phyloP scores from a whole-genome alignment of 2,888 invertebrate species.

The Caenorhabditis uteleia region DNA sequence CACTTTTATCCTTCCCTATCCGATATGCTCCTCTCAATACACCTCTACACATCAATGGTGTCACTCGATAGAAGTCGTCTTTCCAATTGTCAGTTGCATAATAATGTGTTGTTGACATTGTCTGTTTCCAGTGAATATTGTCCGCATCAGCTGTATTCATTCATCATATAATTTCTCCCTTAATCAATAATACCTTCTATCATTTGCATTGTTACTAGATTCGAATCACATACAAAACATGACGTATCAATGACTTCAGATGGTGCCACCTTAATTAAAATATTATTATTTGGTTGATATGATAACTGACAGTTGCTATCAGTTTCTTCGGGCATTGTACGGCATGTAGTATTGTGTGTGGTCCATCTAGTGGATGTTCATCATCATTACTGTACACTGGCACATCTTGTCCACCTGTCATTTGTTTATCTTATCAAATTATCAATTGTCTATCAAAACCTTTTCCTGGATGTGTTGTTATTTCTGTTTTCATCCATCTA shows the following conservation, averaged over 20 bases:
- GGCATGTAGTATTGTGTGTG: conserved; percentile 52
- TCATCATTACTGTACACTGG: conserved; percentile 50
- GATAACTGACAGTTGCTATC: conserved; percentile 51
- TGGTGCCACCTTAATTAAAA: conserved; percentile 12
- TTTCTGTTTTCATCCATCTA: conserved; percentile 17
- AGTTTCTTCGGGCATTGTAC: conserved; percentile 59
- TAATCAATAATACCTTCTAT: conserved; percentile 6
- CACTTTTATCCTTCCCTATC: conserved; percentile 43
- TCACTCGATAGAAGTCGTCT: conserved; percentile 36
- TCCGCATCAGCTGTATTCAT: conserved; percentile 31
- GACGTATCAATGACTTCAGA: conserved; percentile 26
- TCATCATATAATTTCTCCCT: background rate
- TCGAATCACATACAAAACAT: conserved; percentile 31
- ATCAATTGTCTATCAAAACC: too few species aligned
- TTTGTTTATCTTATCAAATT: too few species aligned
- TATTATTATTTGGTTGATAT: background rate
- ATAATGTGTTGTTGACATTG: conserved; percentile 58
- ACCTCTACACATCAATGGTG: conserved; percentile 54
- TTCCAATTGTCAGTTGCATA: conserved; percentile 60
- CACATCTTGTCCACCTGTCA: conserved; percentile 34
- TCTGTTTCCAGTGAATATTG: conserved; percentile 64
- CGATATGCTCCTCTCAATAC: conserved; percentile 53
- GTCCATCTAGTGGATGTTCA: conserved; percentile 55
- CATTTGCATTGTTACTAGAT: conserved; percentile 30
- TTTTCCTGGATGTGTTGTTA: conserved; percentile 30